Percentiles rank a stretch among this genome's conserved stretches.
phyloP scores from a whole-genome alignment of 2,797 vertebrate species.

The Urocyon cinereoargenteus region DNA sequence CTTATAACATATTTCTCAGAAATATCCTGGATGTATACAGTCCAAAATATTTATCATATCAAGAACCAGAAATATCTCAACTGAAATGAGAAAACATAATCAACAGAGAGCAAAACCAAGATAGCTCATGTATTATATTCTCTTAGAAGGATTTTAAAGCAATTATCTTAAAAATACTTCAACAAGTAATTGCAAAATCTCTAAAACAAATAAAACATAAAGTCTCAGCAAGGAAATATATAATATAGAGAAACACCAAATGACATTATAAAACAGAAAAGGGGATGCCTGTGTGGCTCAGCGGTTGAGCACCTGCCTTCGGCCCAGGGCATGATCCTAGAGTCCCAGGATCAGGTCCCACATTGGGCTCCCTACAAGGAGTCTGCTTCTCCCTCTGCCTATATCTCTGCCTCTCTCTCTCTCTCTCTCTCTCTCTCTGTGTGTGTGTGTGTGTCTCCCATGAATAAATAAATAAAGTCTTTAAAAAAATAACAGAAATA shows the following conservation, averaged over 20 bases:
- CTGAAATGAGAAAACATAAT: background rate
- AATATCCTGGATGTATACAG: background rate
- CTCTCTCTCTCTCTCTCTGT: too few species aligned
- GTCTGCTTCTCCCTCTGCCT: too few species aligned
- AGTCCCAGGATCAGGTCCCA: too few species aligned
- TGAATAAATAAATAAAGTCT: too few species aligned
- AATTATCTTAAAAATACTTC: background rate
- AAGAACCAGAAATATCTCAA: background rate
- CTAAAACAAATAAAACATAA: background rate
- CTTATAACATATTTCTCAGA: background rate
- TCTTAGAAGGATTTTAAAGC: background rate
- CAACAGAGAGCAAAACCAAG: background rate
- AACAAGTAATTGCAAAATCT: background rate
- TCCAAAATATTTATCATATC: background rate
- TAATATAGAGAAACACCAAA: background rate
- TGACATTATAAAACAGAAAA: background rate
- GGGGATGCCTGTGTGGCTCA: too few species aligned
- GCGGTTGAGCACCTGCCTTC: too few species aligned
- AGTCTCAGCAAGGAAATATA: background rate
- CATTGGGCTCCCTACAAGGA: too few species aligned
- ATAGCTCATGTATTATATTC: background rate
- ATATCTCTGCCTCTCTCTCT: too few species aligned
- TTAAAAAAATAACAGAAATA: background rate
- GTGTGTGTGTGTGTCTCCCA: too few species aligned
- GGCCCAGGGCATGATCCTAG: too few species aligned